Evolutionary conservation across 1,140 invertebrate genomes (phyloP).

Genomic region (Ceratosolen solmsi): DNA sequence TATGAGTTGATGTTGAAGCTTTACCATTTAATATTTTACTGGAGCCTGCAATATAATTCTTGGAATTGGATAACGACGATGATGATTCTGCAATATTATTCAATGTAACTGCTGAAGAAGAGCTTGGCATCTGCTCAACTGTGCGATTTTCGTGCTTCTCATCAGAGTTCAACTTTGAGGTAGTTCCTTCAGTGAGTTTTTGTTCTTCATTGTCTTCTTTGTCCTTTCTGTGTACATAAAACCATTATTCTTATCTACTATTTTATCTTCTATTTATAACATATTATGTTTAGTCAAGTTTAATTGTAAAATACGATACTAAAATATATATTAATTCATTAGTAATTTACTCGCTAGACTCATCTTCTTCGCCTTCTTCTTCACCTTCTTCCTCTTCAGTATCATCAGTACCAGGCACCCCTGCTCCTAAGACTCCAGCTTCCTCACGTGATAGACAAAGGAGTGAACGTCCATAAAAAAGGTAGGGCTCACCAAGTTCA

Average conservation of each 20-base stretch:
- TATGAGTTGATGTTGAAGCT: slow-evolving; percentile 55
- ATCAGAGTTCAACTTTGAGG: slow-evolving; percentile 15
- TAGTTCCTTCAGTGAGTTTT: slow-evolving; percentile 26
- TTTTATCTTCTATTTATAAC: too few species aligned
- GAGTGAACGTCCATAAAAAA: slow-evolving; percentile 85
- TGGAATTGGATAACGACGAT: not conserved
- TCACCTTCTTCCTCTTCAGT: slow-evolving; percentile 74
- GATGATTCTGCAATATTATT: slow-evolving; percentile 5
- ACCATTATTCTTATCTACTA: not conserved
- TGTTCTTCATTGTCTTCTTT: slow-evolving; percentile 31
- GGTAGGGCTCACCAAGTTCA: slow-evolving; percentile 88
- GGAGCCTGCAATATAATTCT: not conserved
- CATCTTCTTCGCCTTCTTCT: slow-evolving; percentile 67
- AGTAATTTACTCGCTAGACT: slow-evolving; percentile 59
- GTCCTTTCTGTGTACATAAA: slow-evolving; percentile 25
- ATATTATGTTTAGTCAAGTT: too few species aligned
- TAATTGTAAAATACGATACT: too few species aligned
- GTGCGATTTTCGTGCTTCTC: slow-evolving; percentile 17
- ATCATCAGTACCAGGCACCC: slow-evolving; percentile 77
- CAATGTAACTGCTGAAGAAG: not conserved
- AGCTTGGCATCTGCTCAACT: not conserved
- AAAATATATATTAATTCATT: not conserved
- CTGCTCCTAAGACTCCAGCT: slow-evolving; percentile 84
- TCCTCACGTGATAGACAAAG: slow-evolving; percentile 87
- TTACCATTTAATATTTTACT: slow-evolving; percentile 44